These are phyloP conservation scores for Sarcophaga caerulescens DNA, from an alignment of 2,888 invertebrate species.

Conservation along the genomic window DNA sequence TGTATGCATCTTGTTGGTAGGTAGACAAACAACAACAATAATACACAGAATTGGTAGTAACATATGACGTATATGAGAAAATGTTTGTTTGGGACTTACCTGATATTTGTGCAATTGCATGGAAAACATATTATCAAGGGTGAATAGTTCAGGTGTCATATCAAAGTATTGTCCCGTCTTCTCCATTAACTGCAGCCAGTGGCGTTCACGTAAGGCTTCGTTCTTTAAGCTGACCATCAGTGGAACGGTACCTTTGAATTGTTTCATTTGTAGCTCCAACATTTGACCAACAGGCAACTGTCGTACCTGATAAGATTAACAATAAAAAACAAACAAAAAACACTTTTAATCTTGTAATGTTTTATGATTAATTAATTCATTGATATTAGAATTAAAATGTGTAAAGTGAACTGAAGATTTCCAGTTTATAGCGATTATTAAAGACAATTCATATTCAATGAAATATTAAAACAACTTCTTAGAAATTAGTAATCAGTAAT, in stretches of 20 bases:
- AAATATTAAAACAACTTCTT: no score
- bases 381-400: no score
- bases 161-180: constrained; percentile 92
- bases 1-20: neutral
- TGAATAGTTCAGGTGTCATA: constrained; percentile 94
- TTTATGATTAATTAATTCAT: no score
- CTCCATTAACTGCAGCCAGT: constrained; percentile 94
- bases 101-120: constrained; percentile 94
- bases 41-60: neutral
- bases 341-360: neutral
- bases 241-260: constrained; percentile 93
- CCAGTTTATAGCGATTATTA: no score
- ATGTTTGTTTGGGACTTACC: constrained; percentile 76
- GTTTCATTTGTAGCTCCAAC: constrained; percentile 92
- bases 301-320: constrained; percentile 77
- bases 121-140: constrained; percentile 94
- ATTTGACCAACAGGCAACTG: constrained; percentile 85
- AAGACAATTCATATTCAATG: no score
- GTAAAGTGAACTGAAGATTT: no score
- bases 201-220: constrained; percentile 93
- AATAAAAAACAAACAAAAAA: neutral
- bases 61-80: neutral
- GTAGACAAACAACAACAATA: constrained; percentile 8
- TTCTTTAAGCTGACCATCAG: constrained; percentile 95
- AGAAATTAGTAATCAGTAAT: no score